Conservation (phyloP, 2,113 vertebrate genomes). For the Engystomops pustulosus region DNA sequence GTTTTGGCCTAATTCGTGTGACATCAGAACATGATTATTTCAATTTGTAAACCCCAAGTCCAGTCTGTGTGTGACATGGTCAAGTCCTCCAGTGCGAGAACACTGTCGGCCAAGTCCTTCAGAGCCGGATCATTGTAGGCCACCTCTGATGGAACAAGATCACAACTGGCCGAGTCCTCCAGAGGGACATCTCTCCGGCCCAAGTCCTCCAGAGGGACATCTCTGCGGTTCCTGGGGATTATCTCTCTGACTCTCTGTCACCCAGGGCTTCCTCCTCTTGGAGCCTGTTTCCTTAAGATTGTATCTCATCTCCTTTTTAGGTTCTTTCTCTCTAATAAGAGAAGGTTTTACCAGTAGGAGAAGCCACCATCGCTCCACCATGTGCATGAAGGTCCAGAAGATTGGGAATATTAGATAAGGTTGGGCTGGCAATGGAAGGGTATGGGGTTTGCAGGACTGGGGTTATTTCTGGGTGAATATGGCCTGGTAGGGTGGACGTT, state of each 20-base stretch:
- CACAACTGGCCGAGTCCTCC: too few species aligned
- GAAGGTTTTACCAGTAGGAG: not conserved
- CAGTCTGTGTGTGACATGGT: not conserved
- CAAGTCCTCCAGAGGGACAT: too few species aligned
- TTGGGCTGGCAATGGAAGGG: not conserved
- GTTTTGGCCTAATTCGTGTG: not conserved
- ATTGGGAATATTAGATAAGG: not conserved
- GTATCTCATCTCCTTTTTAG: not conserved
- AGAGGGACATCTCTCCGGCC: too few species aligned
- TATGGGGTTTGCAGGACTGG: too few species aligned
- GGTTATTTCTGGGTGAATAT: too few species aligned
- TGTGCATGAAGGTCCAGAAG: not conserved
- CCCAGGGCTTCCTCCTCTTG: not conserved
- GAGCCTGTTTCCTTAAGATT: slow-evolving; percentile 8
- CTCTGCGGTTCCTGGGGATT: too few species aligned
- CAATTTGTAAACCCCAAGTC: not conserved
- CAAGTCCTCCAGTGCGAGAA: not conserved
- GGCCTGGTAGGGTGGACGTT: too few species aligned
- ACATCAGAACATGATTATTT: not conserved
- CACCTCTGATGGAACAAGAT: too few species aligned
- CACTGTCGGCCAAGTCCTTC: too few species aligned
- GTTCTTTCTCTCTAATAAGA: not conserved
- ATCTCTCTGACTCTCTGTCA: not conserved
- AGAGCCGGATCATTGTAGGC: too few species aligned
- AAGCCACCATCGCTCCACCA: not conserved